Evolutionary conservation across 2,797 vertebrate genomes (phyloP).

Genomic region (Gymnocypris eckloni): DNA sequence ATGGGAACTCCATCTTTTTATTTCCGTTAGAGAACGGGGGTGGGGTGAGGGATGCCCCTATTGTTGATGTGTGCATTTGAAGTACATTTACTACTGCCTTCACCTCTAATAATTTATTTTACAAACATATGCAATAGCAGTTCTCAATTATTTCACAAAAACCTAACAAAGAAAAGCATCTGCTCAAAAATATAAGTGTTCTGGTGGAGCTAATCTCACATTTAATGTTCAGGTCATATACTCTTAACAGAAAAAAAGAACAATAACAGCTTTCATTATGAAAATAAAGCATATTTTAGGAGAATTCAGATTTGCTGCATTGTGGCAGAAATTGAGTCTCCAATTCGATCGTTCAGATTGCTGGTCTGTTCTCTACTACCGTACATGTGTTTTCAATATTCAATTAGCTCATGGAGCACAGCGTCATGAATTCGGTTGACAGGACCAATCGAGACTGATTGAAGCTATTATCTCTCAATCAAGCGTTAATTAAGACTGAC

Average conservation of each 20-base stretch:
- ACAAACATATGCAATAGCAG: background rate
- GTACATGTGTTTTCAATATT: background rate
- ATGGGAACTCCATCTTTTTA: constrained; percentile 38
- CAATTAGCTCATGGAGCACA: background rate
- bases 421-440: background rate
- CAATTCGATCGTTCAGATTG: background rate
- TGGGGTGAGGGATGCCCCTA: constrained; percentile 19
- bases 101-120: background rate
- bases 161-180: background rate
- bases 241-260: background rate
- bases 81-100: background rate
- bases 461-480: constrained; percentile 44
- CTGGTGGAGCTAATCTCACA: background rate
- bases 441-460: constrained; percentile 8
- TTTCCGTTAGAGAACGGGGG: constrained; percentile 23
- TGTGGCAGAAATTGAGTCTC: background rate
- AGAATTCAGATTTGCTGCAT: background rate
- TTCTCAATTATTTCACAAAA: background rate
- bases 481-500: constrained; percentile 50
- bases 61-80: background rate
- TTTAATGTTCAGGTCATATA: background rate
- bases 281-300: background rate
- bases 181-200: background rate
- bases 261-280: background rate
- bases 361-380: background rate